Evolutionary conservation across 2,797 vertebrate species (phyloP), one percentile per base, ranked within the genome.

Genomic region (Poecile montanus): DNA sequence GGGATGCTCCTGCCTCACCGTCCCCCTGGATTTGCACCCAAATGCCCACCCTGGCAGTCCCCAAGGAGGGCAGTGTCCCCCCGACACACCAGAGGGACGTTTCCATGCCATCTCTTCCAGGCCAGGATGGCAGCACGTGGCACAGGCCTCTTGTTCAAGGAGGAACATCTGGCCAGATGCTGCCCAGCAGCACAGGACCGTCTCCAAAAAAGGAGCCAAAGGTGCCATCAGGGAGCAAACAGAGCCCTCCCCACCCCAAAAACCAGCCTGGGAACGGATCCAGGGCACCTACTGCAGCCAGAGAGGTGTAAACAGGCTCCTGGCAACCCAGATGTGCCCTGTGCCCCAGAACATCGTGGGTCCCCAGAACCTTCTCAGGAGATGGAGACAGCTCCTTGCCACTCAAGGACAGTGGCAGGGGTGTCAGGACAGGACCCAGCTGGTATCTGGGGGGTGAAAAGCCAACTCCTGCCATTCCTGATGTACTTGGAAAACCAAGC

Each of bases 51-150:
- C 42, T 21, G 23, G 38, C 14, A 27, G 45, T n/a, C 6, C 42
- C 30, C 51, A 22, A 11, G 29, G 10, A 78, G 51, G 15, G 77
- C 57, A 57, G 13, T 0, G 10, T 16, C 8, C 38, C 16, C 34
- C 4, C 0, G 1, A 2, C 9, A 5, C 44, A 13, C 3, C 10
- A 0, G 2, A 50, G 36, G 40, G 72, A 23, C 10, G 1, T 22
- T 29, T 42, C 34, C 32, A 4, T 0, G 13, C 26, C 17, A 4
- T 5, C 36, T 16, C 11, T 67, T 51, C 80, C 36, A 67, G 21
- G 11, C 26, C 26, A 57, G 38, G 20, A 25, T 3, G 8, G 58
- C 70, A 48, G 14, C 19, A 1, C 5, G 29, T 15, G 48, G 36
- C 48, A 71, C 51, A 20, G 36, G 10, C 30, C 30, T 62, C 58